Evolutionary conservation across 2,888 invertebrate genomes (phyloP).

Genomic region (Lysandra coridon): DNA sequence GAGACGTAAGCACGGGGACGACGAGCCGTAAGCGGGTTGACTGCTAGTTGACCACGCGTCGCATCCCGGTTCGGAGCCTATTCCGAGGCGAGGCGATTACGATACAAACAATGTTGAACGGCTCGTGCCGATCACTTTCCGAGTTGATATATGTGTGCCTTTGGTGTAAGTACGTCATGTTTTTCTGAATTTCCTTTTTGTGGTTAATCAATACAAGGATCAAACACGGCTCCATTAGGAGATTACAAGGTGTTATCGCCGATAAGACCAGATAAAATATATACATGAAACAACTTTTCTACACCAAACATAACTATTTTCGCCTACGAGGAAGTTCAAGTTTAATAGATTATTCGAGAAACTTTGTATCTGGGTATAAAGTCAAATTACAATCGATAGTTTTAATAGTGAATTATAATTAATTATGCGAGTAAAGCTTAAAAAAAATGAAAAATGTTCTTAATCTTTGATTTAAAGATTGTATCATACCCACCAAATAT

Average conservation of each 20-base stretch:
- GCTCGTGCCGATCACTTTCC: too few species aligned
- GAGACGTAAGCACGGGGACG: too few species aligned
- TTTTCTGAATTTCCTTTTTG: not conserved
- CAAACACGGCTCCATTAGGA: constrained; percentile 25
- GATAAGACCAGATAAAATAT: constrained; percentile 22
- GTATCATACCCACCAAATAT: too few species aligned
- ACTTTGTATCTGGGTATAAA: not conserved
- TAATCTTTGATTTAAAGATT: too few species aligned
- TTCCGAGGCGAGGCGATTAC: too few species aligned
- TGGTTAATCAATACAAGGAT: constrained; percentile 23
- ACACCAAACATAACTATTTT: constrained; percentile 3
- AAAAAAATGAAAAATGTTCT: too few species aligned
- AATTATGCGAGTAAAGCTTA: too few species aligned
- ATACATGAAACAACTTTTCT: constrained; percentile 2
- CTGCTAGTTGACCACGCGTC: too few species aligned
- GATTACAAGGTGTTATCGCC: constrained; percentile 16
- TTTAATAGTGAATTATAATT: not conserved
- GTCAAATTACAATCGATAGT: not conserved
- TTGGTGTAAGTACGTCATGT: not conserved
- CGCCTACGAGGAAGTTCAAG: not conserved
- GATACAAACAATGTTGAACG: too few species aligned
- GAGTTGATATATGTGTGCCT: too few species aligned
- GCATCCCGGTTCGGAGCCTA: too few species aligned
- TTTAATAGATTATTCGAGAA: not conserved
- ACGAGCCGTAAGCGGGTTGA: too few species aligned